These are phyloP conservation scores for Siniperca chuatsi DNA, from an alignment of 2,113 vertebrate genomes.

Conservation along the genomic window DNA sequence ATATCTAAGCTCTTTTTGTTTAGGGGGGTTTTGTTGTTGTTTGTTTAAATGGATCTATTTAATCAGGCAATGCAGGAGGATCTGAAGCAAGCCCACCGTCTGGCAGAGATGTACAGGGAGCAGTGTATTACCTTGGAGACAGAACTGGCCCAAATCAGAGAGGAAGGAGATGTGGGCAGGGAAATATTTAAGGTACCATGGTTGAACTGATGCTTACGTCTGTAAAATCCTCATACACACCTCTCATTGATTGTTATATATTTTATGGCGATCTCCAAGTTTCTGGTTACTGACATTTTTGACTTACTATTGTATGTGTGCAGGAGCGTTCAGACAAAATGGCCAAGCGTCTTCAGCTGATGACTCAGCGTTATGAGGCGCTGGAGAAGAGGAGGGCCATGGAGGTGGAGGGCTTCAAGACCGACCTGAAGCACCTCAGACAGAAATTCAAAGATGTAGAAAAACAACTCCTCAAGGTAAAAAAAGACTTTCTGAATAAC, in stretches of 20 bases:
- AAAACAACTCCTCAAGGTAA: constrained; percentile 93
- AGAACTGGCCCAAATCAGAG: constrained; percentile 90
- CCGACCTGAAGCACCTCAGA: constrained; percentile 90
- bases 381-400: constrained; percentile 91
- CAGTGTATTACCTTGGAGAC: constrained; percentile 93
- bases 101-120: constrained; percentile 94
- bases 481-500: neutral
- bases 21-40: neutral
- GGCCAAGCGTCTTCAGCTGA: constrained; percentile 90
- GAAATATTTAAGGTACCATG: constrained; percentile 91
- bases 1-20: neutral
- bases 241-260: neutral
- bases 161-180: constrained; percentile 89
- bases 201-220: neutral
- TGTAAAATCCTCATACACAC: fast-evolving
- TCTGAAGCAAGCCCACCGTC: constrained; percentile 87
- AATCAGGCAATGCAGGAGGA: constrained; percentile 88
- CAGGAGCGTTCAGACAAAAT: constrained; percentile 94
- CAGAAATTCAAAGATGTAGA: constrained; percentile 94
- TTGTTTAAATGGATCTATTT: constrained; percentile 8
- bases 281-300: neutral
- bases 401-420: constrained; percentile 96
- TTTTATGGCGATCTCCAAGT: neutral
- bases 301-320: neutral
- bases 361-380: constrained; percentile 93